A percentile compares a stretch with the other conserved stretches of the same genome.
phyloP scores from a whole-genome alignment of 2,113 vertebrate genomes.

The Tetrax tetrax region DNA sequence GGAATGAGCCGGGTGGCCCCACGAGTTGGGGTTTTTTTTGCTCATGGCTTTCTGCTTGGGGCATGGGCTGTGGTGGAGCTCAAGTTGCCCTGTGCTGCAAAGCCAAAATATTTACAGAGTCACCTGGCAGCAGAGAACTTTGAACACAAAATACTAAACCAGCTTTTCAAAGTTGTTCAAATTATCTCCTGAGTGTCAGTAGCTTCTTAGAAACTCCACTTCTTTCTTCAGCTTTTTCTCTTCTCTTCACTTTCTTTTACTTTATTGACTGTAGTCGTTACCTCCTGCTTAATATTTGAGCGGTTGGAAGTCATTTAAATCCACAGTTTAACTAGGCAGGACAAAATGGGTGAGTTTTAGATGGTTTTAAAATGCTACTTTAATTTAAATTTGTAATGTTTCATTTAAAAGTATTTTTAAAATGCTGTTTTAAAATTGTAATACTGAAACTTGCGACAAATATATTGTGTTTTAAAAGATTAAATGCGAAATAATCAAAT shows the following conservation, averaged over 20 bases:
- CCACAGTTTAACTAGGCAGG: background rate
- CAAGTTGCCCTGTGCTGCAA: fast-evolving
- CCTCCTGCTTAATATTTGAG: background rate
- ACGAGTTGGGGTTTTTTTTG: fast-evolving
- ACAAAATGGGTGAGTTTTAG: background rate
- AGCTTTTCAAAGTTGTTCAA: background rate
- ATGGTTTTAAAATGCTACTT: background rate
- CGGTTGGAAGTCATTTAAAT: background rate
- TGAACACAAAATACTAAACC: background rate
- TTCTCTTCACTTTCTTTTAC: background rate
- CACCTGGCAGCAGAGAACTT: background rate
- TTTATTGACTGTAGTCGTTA: background rate
- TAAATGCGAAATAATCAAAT: background rate
- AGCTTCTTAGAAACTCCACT: no score
- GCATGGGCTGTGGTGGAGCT: background rate
- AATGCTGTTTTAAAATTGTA: background rate
- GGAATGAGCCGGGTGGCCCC: background rate
- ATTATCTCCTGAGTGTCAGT: background rate
- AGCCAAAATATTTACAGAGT: background rate
- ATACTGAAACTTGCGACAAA: background rate
- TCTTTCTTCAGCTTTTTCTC: background rate
- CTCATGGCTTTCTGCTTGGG: background rate
- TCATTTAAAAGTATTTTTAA: background rate
- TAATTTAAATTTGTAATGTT: background rate
- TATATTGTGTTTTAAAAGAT: background rate